These are phyloP conservation scores for Pyrochroa serraticornis DNA, from an alignment of 2,888 invertebrate genomes.

Conservation along the genomic window DNA sequence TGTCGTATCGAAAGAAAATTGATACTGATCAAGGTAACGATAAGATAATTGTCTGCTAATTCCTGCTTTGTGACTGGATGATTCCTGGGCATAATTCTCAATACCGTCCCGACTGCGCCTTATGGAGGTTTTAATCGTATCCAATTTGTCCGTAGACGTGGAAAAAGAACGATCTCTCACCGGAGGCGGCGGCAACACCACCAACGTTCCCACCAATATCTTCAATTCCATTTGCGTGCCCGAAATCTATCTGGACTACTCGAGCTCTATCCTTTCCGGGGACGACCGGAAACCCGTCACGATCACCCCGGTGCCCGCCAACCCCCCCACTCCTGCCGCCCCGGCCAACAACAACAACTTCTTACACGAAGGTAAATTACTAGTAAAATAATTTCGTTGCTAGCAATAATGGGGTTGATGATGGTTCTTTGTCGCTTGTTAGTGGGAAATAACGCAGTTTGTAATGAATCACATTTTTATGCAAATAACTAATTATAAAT, in stretches of 20 bases:
- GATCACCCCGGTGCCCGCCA: slow-evolving; percentile 59
- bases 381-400: not conserved
- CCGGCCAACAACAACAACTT: slow-evolving; percentile 52
- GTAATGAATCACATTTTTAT: slow-evolving; percentile 28
- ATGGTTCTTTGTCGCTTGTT: slow-evolving; percentile 10
- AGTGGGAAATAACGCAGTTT: slow-evolving; percentile 17
- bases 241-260: slow-evolving; percentile 71
- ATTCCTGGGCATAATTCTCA: not conserved
- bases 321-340: slow-evolving; percentile 51
- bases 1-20: slow-evolving; percentile 5
- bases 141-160: slow-evolving; percentile 64
- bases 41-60: slow-evolving; percentile 10
- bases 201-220: slow-evolving; percentile 69
- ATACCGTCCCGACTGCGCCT: slow-evolving; percentile 25
- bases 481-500: slow-evolving; percentile 28
- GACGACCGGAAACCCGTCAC: slow-evolving; percentile 55
- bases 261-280: slow-evolving; percentile 54
- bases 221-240: slow-evolving; percentile 84
- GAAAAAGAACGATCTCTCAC: slow-evolving; percentile 77
- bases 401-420: not conserved
- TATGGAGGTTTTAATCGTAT: too few species aligned
- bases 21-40: slow-evolving; percentile 16
- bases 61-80: not conserved
- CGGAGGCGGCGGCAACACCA: slow-evolving; percentile 54
- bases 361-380: slow-evolving; percentile 65